Evolutionary conservation across 1,140 invertebrate species (phyloP).

Genomic region (Lithobius niger): DNA sequence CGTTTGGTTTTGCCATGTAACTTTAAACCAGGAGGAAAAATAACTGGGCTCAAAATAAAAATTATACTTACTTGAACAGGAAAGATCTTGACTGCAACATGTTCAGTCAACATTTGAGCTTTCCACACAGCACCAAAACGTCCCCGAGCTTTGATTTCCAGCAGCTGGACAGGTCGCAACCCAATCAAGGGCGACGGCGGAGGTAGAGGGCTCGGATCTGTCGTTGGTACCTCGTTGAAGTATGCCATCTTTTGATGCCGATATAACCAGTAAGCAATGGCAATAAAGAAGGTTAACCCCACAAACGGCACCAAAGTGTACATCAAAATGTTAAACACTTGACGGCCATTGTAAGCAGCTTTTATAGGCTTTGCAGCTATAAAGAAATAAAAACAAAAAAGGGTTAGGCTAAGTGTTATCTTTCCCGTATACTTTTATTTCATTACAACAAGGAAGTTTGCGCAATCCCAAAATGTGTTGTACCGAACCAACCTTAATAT

Average conservation of each 20-base stretch:
- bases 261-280: conserved; percentile 43
- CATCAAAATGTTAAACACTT: conserved; percentile 26
- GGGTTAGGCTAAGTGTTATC: neutral
- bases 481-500: too few species aligned
- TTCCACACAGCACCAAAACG: conserved; percentile 93
- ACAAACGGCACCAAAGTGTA: conserved; percentile 37
- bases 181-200: conserved; percentile 28
- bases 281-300: conserved; percentile 32
- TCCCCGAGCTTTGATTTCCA: conserved; percentile 84
- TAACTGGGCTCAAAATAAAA: too few species aligned
- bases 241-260: conserved; percentile 39
- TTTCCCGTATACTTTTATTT: too few species aligned
- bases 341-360: conserved; percentile 23
- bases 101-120: conserved; percentile 53
- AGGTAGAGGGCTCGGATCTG: conserved; percentile 27
- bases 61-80: conserved; percentile 43
- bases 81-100: conserved; percentile 63
- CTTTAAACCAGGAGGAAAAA: too few species aligned
- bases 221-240: conserved; percentile 41
- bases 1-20: too few species aligned
- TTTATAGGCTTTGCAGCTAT: conserved; percentile 30
- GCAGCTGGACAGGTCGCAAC: conserved; percentile 39
- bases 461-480: too few species aligned
- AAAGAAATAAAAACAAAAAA: neutral
- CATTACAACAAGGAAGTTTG: too few species aligned